Evolutionary conservation across 1,140 invertebrate genomes (phyloP).

Genomic region (Diploscapter pachys): DNA sequence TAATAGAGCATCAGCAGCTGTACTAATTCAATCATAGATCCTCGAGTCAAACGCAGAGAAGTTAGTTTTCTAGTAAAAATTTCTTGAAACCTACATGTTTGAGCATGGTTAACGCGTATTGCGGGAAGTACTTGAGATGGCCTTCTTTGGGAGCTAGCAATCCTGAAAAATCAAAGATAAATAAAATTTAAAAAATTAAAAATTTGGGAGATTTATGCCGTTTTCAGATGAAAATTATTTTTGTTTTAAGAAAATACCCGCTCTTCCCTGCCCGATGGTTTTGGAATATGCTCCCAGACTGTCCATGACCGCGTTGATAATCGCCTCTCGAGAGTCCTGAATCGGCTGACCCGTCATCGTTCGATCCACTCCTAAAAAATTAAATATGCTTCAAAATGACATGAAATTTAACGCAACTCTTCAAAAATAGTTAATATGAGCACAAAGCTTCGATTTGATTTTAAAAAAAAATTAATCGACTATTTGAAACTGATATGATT

Average conservation of each 20-base stretch:
- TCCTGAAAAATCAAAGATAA: neutral
- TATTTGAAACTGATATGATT: constrained; percentile 29
- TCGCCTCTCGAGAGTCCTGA: constrained; percentile 86
- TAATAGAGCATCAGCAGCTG: no score
- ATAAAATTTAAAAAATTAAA: no score
- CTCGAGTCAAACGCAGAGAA: no score
- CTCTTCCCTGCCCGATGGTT: constrained; percentile 64
- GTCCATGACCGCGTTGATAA: constrained; percentile 91
- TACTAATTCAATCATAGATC: no score
- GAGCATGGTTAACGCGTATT: constrained; percentile 83
- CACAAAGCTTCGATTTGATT: no score
- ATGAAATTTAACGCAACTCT: no score
- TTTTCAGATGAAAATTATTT: no score
- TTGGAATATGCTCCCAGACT: constrained; percentile 76
- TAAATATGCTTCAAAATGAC: no score
- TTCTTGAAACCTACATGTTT: constrained; percentile 73
- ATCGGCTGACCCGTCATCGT: constrained; percentile 75
- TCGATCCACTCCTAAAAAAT: constrained; percentile 77
- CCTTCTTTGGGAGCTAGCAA: constrained; percentile 60
- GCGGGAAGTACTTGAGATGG: constrained; percentile 73
- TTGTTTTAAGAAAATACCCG: constrained; percentile 55
- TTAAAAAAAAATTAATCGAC: no score
- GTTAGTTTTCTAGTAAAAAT: no score
- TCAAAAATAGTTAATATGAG: no score
- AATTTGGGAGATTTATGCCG: no score